Percentiles rank a stretch among this genome's conserved stretches.
Conservation (phyloP, 1,140 invertebrate species). For the Luehdorfia chinensis region DNA sequence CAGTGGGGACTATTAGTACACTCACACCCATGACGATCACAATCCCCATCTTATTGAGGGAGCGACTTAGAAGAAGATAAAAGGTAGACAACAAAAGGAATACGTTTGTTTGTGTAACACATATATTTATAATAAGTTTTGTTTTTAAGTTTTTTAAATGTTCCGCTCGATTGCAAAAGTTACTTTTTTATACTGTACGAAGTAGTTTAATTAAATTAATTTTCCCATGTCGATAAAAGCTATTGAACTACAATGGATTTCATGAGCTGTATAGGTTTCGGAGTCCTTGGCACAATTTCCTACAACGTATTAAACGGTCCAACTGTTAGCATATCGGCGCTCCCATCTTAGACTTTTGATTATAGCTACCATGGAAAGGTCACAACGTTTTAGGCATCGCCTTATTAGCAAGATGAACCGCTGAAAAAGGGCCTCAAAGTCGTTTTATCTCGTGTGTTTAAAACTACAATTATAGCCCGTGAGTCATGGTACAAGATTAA, state of each 20-base stretch:
- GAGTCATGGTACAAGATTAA: slow-evolving; percentile 3
- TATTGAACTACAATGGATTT: slow-evolving; percentile 33
- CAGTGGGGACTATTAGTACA: no score
- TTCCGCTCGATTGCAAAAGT: no score
- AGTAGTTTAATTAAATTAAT: slow-evolving; percentile 57
- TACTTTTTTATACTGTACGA: no score
- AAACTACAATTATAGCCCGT: not conserved
- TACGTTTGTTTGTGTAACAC: no score
- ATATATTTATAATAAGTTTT: no score
- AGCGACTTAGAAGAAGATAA: no score
- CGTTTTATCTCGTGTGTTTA: slow-evolving; percentile 6
- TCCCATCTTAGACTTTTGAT: slow-evolving; percentile 34
- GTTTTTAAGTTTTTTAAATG: no score
- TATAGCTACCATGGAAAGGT: slow-evolving; percentile 9
- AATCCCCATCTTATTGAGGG: no score
- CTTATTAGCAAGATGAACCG: not conserved
- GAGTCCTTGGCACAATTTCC: slow-evolving; percentile 53
- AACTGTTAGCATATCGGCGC: slow-evolving; percentile 30
- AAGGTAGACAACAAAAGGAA: no score
- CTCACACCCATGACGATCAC: no score
- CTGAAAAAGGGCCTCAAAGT: slow-evolving; percentile 6
- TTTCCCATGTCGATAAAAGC: slow-evolving; percentile 56
- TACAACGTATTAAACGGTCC: slow-evolving; percentile 32
- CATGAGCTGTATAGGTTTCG: slow-evolving; percentile 31
- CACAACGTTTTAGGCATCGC: not conserved